These are phyloP conservation scores for Campoplex nolae DNA, from an alignment of 2,888 invertebrate species.

Conservation along the genomic window DNA sequence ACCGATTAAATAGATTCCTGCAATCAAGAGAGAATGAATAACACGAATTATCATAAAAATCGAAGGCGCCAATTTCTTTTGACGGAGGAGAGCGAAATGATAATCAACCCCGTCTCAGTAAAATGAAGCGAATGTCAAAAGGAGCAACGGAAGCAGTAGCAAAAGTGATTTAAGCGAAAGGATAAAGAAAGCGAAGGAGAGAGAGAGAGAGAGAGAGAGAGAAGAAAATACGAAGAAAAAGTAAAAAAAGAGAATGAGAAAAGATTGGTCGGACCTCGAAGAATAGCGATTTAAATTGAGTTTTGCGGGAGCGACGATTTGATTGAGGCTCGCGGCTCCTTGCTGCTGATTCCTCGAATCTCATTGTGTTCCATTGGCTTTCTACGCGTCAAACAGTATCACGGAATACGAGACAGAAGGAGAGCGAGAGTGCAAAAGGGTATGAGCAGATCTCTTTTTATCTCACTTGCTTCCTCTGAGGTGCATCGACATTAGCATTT, in stretches of 20 bases:
- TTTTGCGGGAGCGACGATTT: constrained; percentile 65
- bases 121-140: constrained; percentile 9
- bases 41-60: constrained; percentile 55
- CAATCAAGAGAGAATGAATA: constrained; percentile 43
- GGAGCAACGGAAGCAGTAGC: constrained; percentile 11
- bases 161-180: constrained; percentile 9
- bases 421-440: neutral
- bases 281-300: constrained; percentile 71
- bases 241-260: neutral
- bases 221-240: neutral
- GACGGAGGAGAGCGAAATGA: neutral
- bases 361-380: constrained; percentile 17
- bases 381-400: constrained; percentile 23
- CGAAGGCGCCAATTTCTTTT: constrained; percentile 35
- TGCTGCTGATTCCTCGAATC: constrained; percentile 52
- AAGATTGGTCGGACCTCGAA: constrained; percentile 50
- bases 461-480: constrained; percentile 44
- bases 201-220: constrained; percentile 22
- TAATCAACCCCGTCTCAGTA: constrained; percentile 18
- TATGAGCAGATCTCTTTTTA: neutral
- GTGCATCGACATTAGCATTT: constrained; percentile 76
- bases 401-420: neutral
- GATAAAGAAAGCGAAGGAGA: neutral
- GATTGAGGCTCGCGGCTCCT: constrained; percentile 66
- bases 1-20: neutral